phyloP scores from a whole-genome alignment of 2,797 vertebrate species.

The Decapterus maruadsi region DNA sequence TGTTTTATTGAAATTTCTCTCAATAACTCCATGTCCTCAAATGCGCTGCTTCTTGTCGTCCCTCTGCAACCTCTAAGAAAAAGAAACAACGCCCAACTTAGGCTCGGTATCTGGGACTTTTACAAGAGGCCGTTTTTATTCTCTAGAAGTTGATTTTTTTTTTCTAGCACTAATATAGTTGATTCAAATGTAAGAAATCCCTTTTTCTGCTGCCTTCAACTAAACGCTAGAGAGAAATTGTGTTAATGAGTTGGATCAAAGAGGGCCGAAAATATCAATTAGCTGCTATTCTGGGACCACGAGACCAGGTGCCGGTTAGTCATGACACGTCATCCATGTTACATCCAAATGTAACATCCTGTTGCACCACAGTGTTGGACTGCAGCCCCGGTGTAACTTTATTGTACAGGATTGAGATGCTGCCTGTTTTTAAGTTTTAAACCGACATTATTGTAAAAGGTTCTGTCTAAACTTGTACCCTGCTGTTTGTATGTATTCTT shows the following conservation, averaged over 20 bases:
- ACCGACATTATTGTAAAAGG: slow-evolving; percentile 73
- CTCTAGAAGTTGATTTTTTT: slow-evolving; percentile 12
- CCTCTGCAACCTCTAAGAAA: slow-evolving; percentile 26
- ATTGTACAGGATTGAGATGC: slow-evolving; percentile 79
- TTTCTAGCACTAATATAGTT: slow-evolving; percentile 29
- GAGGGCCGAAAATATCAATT: slow-evolving; percentile 50
- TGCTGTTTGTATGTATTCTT: slow-evolving; percentile 86
- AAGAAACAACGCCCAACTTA: slow-evolving; percentile 6
- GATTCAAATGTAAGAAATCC: slow-evolving; percentile 14
- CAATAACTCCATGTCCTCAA: slow-evolving; percentile 27
- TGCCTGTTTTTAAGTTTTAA: slow-evolving; percentile 74
- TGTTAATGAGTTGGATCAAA: slow-evolving; percentile 44
- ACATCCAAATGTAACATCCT: slow-evolving; percentile 24
- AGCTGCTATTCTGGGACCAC: slow-evolving; percentile 66
- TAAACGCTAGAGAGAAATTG: slow-evolving; percentile 32
- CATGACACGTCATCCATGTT: slow-evolving; percentile 11
- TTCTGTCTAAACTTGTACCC: slow-evolving; percentile 80
- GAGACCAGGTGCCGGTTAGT: slow-evolving; percentile 74
- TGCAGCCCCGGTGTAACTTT: slow-evolving; percentile 66
- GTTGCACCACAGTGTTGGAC: slow-evolving; percentile 61
- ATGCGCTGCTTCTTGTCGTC: slow-evolving; percentile 17
- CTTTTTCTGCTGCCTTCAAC: slow-evolving; percentile 51
- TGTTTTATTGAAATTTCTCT: slow-evolving; percentile 41
- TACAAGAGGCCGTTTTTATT: slow-evolving; percentile 1
- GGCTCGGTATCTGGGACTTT: slow-evolving; percentile 8